phyloP scores from a whole-genome alignment of 2,797 vertebrate genomes.

The Knipowitschia caucasica region DNA sequence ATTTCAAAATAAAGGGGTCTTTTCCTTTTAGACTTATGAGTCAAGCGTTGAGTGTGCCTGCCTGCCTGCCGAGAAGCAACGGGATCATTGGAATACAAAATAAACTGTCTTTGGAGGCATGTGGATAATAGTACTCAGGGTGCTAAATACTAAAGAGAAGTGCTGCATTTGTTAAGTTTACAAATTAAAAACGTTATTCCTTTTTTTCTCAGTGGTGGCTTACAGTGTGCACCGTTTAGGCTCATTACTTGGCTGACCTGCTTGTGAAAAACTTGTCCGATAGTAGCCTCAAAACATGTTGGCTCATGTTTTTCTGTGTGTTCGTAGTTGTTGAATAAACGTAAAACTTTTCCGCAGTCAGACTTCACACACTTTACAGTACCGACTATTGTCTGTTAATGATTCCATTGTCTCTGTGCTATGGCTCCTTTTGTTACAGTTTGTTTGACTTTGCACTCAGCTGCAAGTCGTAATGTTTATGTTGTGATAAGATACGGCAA shows the following conservation, averaged over 20 bases:
- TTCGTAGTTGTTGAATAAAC: constrained; percentile 21
- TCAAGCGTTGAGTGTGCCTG: constrained; percentile 68
- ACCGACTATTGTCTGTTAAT: constrained; percentile 1
- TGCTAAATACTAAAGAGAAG: constrained; percentile 32
- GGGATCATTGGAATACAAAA: constrained; percentile 44
- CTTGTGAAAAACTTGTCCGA: constrained; percentile 30
- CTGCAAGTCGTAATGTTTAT: constrained; percentile 51
- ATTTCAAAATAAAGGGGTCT: constrained; percentile 60
- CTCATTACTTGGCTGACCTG: constrained; percentile 34
- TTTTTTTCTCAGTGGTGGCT: constrained; percentile 20
- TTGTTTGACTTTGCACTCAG: constrained; percentile 42
- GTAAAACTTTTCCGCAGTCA: constrained; percentile 22
- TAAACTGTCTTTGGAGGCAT: constrained; percentile 29
- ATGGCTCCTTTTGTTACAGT: constrained; percentile 11
- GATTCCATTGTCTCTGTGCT: constrained; percentile 15
- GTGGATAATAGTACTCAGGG: constrained; percentile 46
- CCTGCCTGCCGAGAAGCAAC: constrained; percentile 54
- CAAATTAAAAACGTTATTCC: constrained; percentile 3
- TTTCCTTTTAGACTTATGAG: constrained; percentile 56
- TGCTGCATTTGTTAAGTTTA: constrained; percentile 38
- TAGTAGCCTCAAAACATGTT: constrained; percentile 32
- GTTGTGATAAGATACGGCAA: constrained; percentile 50
- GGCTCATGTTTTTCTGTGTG: constrained; percentile 17
- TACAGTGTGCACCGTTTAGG: constrained; percentile 31
- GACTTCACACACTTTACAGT: constrained; percentile 21